Percentiles rank a stretch among this genome's conserved stretches.
Conservation (phyloP, 2,113 vertebrate species). For the Atrichornis clamosus region DNA sequence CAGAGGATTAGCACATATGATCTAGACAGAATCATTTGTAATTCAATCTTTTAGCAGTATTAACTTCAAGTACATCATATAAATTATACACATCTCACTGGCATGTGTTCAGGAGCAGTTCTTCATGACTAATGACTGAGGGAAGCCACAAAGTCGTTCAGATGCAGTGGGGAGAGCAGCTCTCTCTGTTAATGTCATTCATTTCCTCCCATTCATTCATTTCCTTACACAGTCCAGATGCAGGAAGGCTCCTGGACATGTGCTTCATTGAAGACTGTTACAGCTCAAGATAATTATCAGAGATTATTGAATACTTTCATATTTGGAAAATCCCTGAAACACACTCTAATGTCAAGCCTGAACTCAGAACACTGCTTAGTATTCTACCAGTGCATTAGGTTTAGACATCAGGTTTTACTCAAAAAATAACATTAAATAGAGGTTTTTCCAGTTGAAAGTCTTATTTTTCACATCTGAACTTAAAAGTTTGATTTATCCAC, state of each 20-base stretch:
- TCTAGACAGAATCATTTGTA: background rate
- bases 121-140: background rate
- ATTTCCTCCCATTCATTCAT: background rate
- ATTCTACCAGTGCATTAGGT: background rate
- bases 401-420: background rate
- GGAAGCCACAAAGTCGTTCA: background rate
- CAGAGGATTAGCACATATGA: background rate
- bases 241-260: background rate
- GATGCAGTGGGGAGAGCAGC: background rate
- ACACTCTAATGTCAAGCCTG: fast-evolving
- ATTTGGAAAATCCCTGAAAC: background rate
- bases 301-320: background rate
- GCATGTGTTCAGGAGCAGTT: background rate
- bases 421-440: background rate
- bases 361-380: background rate
- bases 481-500: background rate
- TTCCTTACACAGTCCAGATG: background rate
- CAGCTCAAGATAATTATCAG: background rate
- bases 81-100: background rate
- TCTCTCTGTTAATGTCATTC: background rate
- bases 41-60: background rate
- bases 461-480: background rate
- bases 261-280: background rate
- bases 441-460: background rate
- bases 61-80: background rate